Evolutionary conservation across 2,113 vertebrate genomes (phyloP), one percentile per base, ranked within the genome.

Genomic region (Plestiodon gilberti): DNA sequence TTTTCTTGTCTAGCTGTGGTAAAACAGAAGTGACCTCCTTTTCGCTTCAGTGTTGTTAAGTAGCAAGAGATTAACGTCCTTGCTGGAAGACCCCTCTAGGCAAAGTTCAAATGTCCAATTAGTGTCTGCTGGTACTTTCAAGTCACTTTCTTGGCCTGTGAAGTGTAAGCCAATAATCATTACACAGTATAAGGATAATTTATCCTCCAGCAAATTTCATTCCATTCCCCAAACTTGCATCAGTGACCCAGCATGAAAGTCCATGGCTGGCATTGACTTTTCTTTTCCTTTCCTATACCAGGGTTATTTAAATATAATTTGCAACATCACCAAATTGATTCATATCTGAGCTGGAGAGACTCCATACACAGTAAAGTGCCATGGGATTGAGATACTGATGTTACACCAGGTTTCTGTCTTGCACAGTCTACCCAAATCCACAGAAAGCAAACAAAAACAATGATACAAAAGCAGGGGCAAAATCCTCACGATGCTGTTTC

Each of bases 101-200:
- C 82, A 77, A 69, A 84, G 78, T 69, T 89, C 90, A 77, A 40
- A 64, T 52, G 87, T n/a, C 82, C 90, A 87, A 17, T 91, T 86
- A 69, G 62, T 59, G 43, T 1, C 71, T 55, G 69, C 11, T 0
- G 0, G 18, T 17, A 1, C 84, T 81, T 84, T 4, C 18, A 81
- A 89, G 75, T 87, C 59, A 52, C 73, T 79, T 33, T 28, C 57
- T 84, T 78, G 7, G 78, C 75, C 30, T 3, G 74, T 35, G 10
- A 18, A 87, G 84, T 69, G 69, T 52, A 89, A 89, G 73, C 43
- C 81, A 71, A 87, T 65, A 57, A 89, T 85, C 81, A 9, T 90
- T 87, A 84, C 30, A 48, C 75, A 90, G 73, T 0, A 61, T 83
- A 87, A 35, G 89, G 55, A 76, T 84, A 62, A 40, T n/a, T 0